Percentiles rank a stretch among this genome's conserved stretches.
phyloP scores from a whole-genome alignment of 2,113 vertebrate genomes.

The Ptilonorhynchus violaceus region DNA sequence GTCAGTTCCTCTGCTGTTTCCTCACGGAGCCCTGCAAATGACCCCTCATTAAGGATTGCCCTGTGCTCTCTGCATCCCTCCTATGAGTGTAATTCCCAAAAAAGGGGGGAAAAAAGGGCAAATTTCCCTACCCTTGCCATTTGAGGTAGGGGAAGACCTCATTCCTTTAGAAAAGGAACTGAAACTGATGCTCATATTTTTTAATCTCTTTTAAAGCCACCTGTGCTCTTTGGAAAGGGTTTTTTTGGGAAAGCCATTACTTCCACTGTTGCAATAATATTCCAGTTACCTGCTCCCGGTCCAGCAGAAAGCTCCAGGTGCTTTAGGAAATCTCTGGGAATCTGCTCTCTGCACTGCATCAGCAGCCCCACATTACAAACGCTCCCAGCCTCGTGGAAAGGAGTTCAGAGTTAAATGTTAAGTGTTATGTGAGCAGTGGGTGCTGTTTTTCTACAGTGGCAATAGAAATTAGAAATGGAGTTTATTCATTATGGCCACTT shows the following conservation, averaged over 20 bases:
- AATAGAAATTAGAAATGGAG: background rate
- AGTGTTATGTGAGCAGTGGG: background rate
- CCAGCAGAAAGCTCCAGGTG: background rate
- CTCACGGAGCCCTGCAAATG: background rate
- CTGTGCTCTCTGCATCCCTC: background rate
- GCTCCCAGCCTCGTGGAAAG: too few relatives aligned
- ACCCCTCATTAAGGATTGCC: background rate
- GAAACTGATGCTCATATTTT: background rate
- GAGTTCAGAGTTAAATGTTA: background rate
- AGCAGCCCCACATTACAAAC: background rate
- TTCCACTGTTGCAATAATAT: background rate
- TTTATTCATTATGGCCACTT: background rate
- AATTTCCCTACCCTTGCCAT: background rate
- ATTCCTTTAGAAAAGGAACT: background rate
- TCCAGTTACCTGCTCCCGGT: background rate
- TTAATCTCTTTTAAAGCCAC: background rate
- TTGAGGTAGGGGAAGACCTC: background rate
- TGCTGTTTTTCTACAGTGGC: background rate
- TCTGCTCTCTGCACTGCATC: background rate
- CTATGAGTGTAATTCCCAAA: background rate
- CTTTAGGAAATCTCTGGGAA: background rate
- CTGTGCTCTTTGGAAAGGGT: background rate
- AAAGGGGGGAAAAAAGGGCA: background rate
- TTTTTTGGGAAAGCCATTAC: background rate
- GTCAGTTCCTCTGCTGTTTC: background rate